These are phyloP conservation scores for Pseudochaenichthys georgianus DNA, from an alignment of 2,797 vertebrate genomes.

Conservation along the genomic window DNA sequence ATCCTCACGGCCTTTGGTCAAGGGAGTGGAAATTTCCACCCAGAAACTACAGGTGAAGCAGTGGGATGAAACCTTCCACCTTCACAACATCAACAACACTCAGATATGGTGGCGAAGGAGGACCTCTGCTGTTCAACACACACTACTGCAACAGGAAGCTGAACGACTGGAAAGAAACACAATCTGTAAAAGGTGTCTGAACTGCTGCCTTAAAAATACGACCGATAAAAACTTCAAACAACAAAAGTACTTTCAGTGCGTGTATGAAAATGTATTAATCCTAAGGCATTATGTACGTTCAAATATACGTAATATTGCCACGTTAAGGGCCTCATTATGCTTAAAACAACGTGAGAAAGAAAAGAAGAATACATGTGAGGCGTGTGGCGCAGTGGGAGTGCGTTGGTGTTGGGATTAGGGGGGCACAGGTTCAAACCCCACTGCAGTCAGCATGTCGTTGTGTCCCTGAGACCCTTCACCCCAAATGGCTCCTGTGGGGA, in stretches of 20 bases:
- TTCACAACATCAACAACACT: neutral
- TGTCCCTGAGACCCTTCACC: no score
- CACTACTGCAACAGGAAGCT: constrained; percentile 12
- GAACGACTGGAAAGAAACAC: neutral
- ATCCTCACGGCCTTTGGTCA: constrained; percentile 55
- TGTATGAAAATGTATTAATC: neutral
- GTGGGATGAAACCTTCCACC: constrained; percentile 1
- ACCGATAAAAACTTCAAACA: neutral
- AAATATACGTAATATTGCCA: no score
- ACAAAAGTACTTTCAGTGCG: neutral
- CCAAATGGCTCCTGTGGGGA: no score
- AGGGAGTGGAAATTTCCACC: constrained; percentile 80
- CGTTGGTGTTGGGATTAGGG: no score
- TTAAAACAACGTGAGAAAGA: no score
- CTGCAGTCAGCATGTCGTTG: no score
- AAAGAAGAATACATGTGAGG: no score
- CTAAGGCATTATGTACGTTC: no score
- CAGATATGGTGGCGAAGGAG: neutral
- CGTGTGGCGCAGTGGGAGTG: no score
- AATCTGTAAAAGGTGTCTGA: neutral
- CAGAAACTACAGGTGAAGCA: constrained; percentile 8
- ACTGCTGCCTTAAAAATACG: neutral
- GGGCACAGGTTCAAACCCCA: no score
- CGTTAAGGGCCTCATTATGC: no score
- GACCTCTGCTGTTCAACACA: constrained; percentile 56